Evolutionary conservation across 2,113 vertebrate genomes (phyloP).

Genomic region (Halichoerus grypus): DNA sequence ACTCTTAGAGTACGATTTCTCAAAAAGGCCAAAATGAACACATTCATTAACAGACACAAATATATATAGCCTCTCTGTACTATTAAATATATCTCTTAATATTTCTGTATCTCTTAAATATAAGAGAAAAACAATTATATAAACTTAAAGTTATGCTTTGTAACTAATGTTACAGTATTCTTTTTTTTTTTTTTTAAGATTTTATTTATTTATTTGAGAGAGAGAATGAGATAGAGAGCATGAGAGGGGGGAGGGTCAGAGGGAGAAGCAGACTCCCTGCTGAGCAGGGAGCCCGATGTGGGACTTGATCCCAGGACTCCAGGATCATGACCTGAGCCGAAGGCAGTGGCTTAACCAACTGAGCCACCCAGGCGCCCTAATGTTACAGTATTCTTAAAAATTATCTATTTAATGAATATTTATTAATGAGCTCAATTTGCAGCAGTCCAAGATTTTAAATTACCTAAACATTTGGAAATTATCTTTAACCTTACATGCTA

Average conservation of each 20-base stretch:
- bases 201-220: no score
- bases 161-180: not conserved
- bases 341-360: no score
- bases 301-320: no score
- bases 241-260: no score
- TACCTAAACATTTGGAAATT: conserved; percentile 34
- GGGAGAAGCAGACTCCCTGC: no score
- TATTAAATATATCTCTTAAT: not conserved
- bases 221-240: no score
- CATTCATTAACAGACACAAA: not conserved
- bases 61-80: not conserved
- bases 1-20: not conserved
- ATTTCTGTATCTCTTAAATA: not conserved
- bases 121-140: not conserved
- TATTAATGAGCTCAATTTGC: conserved; percentile 50
- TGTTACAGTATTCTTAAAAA: not conserved
- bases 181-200: not conserved
- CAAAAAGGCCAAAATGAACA: conserved; percentile 43
- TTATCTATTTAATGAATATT: not conserved
- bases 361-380: not conserved
- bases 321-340: no score
- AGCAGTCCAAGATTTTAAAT: conserved; percentile 33
- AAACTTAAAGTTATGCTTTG: not conserved
- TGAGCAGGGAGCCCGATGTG: no score
- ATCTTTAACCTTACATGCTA: not conserved